Conservation (phyloP, 2,113 vertebrate genomes). For the Catharus minimus region DNA sequence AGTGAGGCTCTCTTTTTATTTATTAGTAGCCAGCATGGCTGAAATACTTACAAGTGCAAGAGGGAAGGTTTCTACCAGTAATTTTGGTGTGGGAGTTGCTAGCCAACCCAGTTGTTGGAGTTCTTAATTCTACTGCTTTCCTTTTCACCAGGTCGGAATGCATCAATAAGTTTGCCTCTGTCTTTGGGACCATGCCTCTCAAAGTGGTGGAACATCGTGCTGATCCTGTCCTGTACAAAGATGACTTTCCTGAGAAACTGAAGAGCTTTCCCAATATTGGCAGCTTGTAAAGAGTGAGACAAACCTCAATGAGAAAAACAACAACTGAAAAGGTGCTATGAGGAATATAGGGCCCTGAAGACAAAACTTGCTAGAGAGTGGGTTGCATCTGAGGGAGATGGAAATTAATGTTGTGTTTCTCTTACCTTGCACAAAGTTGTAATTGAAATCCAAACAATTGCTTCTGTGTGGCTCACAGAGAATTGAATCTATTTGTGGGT, state of each 20-base stretch:
- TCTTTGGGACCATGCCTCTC: constrained; percentile 96
- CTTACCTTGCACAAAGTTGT: not conserved
- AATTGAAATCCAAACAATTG: not conserved
- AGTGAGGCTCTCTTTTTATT: not conserved
- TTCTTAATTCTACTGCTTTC: constrained; percentile 1
- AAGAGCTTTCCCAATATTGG: constrained; percentile 99
- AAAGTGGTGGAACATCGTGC: constrained; percentile 97
- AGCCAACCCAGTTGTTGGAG: not conserved
- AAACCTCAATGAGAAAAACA: not conserved
- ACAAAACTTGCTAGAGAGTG: not conserved
- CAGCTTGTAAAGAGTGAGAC: constrained; percentile 82
- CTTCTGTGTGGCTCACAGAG: not conserved
- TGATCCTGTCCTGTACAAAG: constrained; percentile 96
- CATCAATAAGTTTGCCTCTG: constrained; percentile 97
- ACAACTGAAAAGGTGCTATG: not conserved
- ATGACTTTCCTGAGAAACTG: constrained; percentile 97
- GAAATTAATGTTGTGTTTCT: not conserved
- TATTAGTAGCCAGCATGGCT: not conserved
- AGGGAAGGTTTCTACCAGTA: not conserved
- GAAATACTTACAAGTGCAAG: not conserved
- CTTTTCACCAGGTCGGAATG: constrained; percentile 89
- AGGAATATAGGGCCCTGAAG: not conserved
- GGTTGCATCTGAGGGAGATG: not conserved
- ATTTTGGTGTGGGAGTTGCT: not conserved
- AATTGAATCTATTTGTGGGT: not conserved